Percentiles rank a stretch among this genome's conserved stretches.
Evolutionary conservation across 2,797 vertebrate species (phyloP).

Genomic region (Pangasius macronema): DNA sequence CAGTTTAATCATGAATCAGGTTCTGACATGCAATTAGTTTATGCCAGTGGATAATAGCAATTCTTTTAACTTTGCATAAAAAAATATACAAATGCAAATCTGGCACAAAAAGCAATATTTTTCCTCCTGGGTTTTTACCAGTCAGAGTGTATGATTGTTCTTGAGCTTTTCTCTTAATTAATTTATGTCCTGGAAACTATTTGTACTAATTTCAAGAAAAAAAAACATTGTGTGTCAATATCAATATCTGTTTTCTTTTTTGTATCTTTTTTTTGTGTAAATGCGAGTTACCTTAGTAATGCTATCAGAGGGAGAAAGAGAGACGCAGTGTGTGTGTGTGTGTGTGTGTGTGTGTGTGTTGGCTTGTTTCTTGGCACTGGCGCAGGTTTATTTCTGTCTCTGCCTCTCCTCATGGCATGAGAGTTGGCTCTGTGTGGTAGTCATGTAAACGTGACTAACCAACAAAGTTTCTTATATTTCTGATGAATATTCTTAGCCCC

Average conservation of each 20-base stretch:
- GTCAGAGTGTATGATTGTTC: neutral
- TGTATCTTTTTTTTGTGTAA: neutral
- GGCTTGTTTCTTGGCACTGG: conserved; percentile 52
- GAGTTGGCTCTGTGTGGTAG: conserved; percentile 52
- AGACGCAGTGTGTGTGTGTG: neutral
- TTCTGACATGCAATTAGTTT: neutral
- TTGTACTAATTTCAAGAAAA: neutral
- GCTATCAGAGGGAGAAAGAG: conserved; percentile 5
- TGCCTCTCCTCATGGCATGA: conserved; percentile 52
- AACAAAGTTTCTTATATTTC: conserved; percentile 48
- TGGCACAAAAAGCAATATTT: neutral
- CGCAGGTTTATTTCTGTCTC: conserved; percentile 55
- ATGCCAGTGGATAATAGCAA: neutral
- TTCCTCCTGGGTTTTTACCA: neutral
- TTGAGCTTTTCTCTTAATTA: neutral
- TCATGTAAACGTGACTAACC: conserved; percentile 50
- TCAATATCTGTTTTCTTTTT: neutral
- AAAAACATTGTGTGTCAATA: neutral
- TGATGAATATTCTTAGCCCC: conserved; percentile 34
- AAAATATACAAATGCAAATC: neutral
- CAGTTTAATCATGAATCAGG: neutral
- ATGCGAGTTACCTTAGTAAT: neutral
- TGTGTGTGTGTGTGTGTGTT: conserved; percentile 37
- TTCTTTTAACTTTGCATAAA: neutral
- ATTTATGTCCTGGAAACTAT: neutral